Conservation (phyloP, 2,888 invertebrate genomes). For the Drosophila limbata region DNA sequence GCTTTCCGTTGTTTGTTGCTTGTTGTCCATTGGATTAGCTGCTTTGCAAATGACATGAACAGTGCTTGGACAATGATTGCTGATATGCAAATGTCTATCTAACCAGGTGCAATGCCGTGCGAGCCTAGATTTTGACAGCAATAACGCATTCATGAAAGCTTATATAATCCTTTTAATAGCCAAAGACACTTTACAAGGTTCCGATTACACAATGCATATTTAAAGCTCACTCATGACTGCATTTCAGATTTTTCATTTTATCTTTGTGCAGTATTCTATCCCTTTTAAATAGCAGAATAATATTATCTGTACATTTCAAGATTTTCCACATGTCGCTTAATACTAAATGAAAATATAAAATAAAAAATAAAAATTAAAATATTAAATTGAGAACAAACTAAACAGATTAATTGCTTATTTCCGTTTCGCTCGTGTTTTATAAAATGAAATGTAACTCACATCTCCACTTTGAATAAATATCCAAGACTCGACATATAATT, state of each 20-base stretch:
- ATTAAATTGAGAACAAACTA: no score
- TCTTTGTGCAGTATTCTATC: background rate
- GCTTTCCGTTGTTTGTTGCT: conserved; percentile 44
- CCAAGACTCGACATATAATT: no score
- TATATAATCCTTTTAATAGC: conserved; percentile 22
- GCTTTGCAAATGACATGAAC: conserved; percentile 67
- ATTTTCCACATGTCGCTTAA: no score
- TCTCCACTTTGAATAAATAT: no score
- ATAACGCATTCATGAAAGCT: conserved; percentile 38
- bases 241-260: background rate
- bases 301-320: no score
- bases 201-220: background rate
- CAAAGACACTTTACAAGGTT: background rate
- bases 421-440: no score
- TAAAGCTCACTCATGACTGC: background rate
- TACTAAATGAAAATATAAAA: no score
- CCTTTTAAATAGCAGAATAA: no score
- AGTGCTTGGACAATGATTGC: conserved; percentile 57
- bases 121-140: conserved; percentile 35
- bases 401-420: no score
- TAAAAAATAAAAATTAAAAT: no score
- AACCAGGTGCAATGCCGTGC: conserved; percentile 49
- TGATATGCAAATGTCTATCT: conserved; percentile 57
- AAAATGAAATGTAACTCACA: no score
- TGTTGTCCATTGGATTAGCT: conserved; percentile 49